Base-by-base conservation (phyloP, 2,888 invertebrate genomes). In the Nematopogon swammerdamellus region DNA sequence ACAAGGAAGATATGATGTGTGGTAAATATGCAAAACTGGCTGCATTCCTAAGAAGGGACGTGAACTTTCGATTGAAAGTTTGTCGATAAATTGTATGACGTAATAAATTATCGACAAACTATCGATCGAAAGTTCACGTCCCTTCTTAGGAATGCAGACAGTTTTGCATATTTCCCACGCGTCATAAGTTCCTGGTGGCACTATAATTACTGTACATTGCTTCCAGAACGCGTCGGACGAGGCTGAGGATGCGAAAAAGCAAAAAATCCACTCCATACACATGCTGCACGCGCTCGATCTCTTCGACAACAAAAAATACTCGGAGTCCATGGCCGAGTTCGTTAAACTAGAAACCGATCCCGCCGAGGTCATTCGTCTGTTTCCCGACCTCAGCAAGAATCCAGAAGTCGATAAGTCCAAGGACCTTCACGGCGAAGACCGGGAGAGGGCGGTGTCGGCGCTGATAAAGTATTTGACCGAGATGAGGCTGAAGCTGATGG, bases 241-340 rank as follows among this genome's bases (percentile, higher is more conserved):
- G 65, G 82, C 87, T 0, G 85, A 86, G 45, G 89, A 88, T 52
- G 92, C 93, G 52, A 95, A 92, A 65, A 79, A 84, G 42, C 87
- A 89, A 58, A 90, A 89, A 58, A 86, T 91, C 49, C 88, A 89
- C 53, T 88, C 94, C 61, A 97, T 99, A 58, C 92, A 95, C 69
- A 92, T 92, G 53, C 80, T 94, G 0, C 88, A 91, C 65, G 99
- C 98, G 0, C 87, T 94, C 60, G 91, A 97, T 65, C 75, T 97
- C 10, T 99, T 99, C 68, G 87, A 88, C 49, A 90, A 90, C 62
- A 92, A 92, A 64, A 84, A 91, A 58, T 99, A 94, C 65, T 82
- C 88, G 10, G 90, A 92, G 57, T 92, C 98, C 0, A 95, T 99
- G 92, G 85, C 87, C 49, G 89, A 96, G 62, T 98, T 98, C 68